phyloP scores from a whole-genome alignment of 2,113 vertebrate species.

The Grus americana region DNA sequence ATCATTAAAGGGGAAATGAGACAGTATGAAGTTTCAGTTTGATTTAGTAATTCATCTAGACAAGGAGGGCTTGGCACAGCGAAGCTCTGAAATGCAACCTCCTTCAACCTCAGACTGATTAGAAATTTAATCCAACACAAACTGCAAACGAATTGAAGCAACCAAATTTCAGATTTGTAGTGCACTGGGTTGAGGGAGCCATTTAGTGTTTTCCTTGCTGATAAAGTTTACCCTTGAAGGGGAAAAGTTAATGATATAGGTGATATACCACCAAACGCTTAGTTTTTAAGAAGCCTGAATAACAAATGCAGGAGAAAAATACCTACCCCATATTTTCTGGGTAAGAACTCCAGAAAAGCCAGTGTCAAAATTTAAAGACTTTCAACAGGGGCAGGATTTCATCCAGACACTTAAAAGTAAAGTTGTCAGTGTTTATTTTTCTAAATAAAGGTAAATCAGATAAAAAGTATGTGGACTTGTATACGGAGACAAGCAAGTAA shows the following conservation, averaged over 20 bases:
- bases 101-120: constrained; percentile 2
- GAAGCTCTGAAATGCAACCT: neutral
- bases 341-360: neutral
- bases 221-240: neutral
- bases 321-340: neutral
- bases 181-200: neutral
- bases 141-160: neutral
- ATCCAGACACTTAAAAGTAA: neutral
- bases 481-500: neutral
- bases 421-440: neutral
- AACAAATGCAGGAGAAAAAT: neutral
- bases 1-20: constrained; percentile 40
- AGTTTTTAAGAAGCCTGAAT: neutral
- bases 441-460: neutral
- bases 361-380: neutral
- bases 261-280: neutral
- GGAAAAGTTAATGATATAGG: neutral
- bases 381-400: neutral
- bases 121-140: constrained; percentile 43
- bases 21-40: constrained; percentile 42
- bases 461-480: neutral
- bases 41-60: constrained; percentile 4
- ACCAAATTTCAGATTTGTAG: constrained; percentile 18
- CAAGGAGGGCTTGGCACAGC: constrained; percentile 18
- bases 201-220: neutral